Base-by-base conservation (phyloP, 2,888 invertebrate genomes). In the Alviniconcha strummeri region DNA sequence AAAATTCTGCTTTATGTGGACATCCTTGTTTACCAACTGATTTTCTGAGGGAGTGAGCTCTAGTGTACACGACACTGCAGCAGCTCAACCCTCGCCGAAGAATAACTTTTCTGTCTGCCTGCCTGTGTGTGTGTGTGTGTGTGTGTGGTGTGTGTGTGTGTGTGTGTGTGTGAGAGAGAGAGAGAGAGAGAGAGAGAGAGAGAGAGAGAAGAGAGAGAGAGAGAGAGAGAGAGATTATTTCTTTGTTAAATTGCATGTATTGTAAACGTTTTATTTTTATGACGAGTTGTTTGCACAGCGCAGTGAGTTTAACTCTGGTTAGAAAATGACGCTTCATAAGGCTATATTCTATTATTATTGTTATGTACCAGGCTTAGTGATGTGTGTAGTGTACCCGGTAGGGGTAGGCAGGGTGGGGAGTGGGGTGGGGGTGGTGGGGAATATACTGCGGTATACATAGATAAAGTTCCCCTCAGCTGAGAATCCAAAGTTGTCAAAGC, bases 101-200 rank as follows among this genome's bases (percentile, higher is more conserved):
- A 36, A 11, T 64, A 0, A 15, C 4, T 64, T 74, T 8, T 72
- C 36, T 72, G 72, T 72, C 36, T 72, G 69, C 36, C 36, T 72
- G 72, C 36, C 36, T 72, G 69, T 69, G 69, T 69, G 71, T 71
- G 19, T 71, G 71, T 71, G 19, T 19, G 19, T 71, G 19, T 19
- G 71, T 71, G 19, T 71, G 71, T 71, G 19, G 69, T 69, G 69
- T 69, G 69, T 8, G 17, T n/a, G 17, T n/a, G 69, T 69, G n/a
- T 71, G 69, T 69, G 69, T n/a, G n/a, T 69, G 69, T n/a, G 69
- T 69, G 64, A 64, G 64, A 19, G 17, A 64, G 64, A 64, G 64
- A 64, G 64, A 64, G 64, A 64, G 64, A 64, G 64, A 64, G 13
- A 15, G 17, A 15, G 69, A 69, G 17, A 17, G 17, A 9, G 69